A percentile compares a stretch with the other conserved stretches of the same genome.
phyloP scores from a whole-genome alignment of 2,888 invertebrate genomes.

The Philereme transversata region DNA sequence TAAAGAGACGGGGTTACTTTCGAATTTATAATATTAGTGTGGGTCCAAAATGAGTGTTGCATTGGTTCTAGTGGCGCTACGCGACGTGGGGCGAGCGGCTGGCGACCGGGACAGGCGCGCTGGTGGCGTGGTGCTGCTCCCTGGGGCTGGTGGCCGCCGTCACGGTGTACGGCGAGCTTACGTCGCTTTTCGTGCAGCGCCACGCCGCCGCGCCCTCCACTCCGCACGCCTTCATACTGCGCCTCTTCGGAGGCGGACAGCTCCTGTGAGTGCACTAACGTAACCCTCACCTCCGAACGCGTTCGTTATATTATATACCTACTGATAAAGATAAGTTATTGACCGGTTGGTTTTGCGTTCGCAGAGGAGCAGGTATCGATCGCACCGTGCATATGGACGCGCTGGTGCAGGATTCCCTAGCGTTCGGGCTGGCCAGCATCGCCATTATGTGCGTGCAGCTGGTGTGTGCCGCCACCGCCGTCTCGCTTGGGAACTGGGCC shows the following conservation, averaged over 20 bases:
- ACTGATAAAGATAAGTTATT: background rate
- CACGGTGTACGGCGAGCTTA: constrained; percentile 85
- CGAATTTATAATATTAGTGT: too few relatives aligned
- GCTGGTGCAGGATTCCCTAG: constrained; percentile 78
- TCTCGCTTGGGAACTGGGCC: constrained; percentile 81
- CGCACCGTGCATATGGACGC: constrained; percentile 78
- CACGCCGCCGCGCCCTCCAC: constrained; percentile 65
- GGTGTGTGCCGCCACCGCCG: constrained; percentile 76
- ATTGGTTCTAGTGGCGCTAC: constrained; percentile 69
- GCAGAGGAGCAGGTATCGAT: constrained; percentile 65
- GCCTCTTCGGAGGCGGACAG: constrained; percentile 79
- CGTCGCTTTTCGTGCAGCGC: constrained; percentile 83
- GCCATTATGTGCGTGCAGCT: constrained; percentile 79
- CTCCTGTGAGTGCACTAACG: constrained; percentile 68
- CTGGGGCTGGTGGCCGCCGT: constrained; percentile 80
- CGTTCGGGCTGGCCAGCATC: constrained; percentile 78
- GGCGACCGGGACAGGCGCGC: constrained; percentile 52
- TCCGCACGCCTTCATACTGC: constrained; percentile 67
- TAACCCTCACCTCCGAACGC: too few relatives aligned
- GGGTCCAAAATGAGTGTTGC: too few relatives aligned
- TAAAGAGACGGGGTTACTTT: background rate
- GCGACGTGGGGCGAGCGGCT: constrained; percentile 57
- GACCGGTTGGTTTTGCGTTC: background rate
- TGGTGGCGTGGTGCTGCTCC: constrained; percentile 55
- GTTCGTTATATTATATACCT: background rate